Evolutionary conservation across 2,113 vertebrate genomes (phyloP), one percentile per base, ranked within the genome.

Genomic region (Coptodon rendalli): DNA sequence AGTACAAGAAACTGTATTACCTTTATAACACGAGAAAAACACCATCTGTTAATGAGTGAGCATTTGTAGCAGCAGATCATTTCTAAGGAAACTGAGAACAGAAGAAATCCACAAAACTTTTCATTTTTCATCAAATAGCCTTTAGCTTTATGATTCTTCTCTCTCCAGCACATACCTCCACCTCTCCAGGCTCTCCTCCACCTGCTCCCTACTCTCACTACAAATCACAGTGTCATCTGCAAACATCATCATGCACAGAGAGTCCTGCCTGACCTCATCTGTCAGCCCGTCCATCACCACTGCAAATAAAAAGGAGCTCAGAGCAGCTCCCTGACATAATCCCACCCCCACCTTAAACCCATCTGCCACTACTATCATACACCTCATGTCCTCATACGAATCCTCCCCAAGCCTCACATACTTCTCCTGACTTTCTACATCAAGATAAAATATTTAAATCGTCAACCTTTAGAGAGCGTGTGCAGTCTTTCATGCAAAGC

Each of bases 1-100:
- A 43, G 36, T 0, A 0, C n/a, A 24, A 43, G 40, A 45, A 5
- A 73, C 40, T 17, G 14, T 5, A 1, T 48, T 16, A 76, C 0
- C 40, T 27, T 48, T 14, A 10, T 4, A 48, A 48, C n/a, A 40
- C 0, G 2, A 68, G 19, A 0, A 43, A 43, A 43, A 0, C 71
- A 19, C 24, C 16, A 9, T 76, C 14, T 48, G 71, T 45, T 76
- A 1, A 76, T 48, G 4, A 29, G 16, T 12, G 4, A 76, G 43
- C 43, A 5, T 43, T 0, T 43, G 17, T 9, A 29, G 71, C 22
- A 76, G 9, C 40, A 48, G 40, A 73, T 9, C 53, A 12, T 76
- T 76, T 19, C 24, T 48, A 48, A 76, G 1, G 40, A 76, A 45
- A 17, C 40, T 17, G 22, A 19, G 40, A 29, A 29, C 14, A 48